Evolutionary conservation across 2,888 invertebrate species (phyloP).

Genomic region (Pristionchus exspectatus): DNA sequence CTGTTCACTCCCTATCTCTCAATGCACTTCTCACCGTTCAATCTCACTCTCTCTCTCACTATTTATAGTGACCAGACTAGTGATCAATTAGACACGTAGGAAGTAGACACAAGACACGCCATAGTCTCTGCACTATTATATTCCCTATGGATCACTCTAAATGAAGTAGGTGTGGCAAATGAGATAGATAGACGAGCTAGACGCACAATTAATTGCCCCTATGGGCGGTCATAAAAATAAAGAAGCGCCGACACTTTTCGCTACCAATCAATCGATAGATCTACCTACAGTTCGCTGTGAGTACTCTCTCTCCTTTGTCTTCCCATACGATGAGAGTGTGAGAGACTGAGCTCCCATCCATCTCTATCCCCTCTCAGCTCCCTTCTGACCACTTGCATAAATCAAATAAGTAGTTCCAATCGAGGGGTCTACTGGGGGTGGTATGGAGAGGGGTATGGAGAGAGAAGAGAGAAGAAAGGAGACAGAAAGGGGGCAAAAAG

Average conservation of each 20-base stretch:
- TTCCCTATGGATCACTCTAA: too few species aligned
- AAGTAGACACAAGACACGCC: neutral
- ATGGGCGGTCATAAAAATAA: too few species aligned
- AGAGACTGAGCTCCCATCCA: neutral
- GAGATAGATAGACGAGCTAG: too few species aligned
- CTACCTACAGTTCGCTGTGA: neutral
- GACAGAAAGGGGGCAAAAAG: neutral
- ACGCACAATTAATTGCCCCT: too few species aligned
- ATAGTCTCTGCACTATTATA: too few species aligned
- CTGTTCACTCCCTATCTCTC: neutral
- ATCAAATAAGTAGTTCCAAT: constrained; percentile 46
- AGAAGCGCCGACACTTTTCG: neutral
- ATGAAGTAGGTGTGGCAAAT: too few species aligned
- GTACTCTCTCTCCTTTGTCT: neutral
- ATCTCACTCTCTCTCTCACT: neutral
- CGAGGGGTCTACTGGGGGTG: constrained; percentile 22
- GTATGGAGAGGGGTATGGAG: neutral
- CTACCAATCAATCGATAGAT: neutral
- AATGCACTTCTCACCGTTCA: neutral
- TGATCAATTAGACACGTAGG: neutral
- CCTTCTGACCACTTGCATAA: constrained; percentile 43
- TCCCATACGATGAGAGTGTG: neutral
- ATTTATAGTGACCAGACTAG: neutral
- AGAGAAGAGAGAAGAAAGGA: neutral
- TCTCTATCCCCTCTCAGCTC: constrained; percentile 21